Evolutionary conservation across 2,113 vertebrate genomes (phyloP).

Genomic region (Chinchilla lanigera): DNA sequence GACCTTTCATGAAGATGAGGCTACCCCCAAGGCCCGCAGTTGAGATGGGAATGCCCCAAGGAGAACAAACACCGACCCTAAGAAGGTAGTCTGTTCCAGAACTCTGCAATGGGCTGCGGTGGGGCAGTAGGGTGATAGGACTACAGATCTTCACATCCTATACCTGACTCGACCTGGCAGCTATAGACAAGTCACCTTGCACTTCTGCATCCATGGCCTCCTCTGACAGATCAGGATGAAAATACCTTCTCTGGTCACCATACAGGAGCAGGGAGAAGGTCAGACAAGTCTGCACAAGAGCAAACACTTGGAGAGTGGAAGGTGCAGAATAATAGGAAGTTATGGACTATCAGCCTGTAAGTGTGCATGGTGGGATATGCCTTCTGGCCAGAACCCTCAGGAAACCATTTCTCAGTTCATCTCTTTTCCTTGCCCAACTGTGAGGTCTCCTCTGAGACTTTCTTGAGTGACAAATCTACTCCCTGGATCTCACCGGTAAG

Average conservation of each 20-base stretch:
- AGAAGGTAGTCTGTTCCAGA: not conserved
- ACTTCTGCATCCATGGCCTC: accelerated
- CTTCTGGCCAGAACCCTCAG: not conserved
- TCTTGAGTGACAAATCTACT: not conserved
- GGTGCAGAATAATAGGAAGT: not conserved
- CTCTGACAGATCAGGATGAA: not conserved
- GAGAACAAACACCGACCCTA: not conserved
- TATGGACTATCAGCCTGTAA: accelerated
- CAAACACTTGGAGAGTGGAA: not conserved
- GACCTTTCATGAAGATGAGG: not conserved
- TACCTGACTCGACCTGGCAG: not conserved
- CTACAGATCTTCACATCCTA: not conserved
- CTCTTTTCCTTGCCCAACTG: not conserved
- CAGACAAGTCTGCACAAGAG: not conserved
- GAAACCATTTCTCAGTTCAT: not conserved
- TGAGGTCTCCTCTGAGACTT: not conserved
- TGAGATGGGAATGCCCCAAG: not conserved
- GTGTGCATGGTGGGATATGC: not conserved
- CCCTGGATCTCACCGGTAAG: not conserved
- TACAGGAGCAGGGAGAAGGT: not conserved
- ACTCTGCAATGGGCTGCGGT: not conserved
- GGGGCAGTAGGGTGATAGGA: not conserved
- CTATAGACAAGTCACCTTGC: not conserved
- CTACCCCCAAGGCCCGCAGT: not conserved
- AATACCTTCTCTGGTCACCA: not conserved